Evolutionary conservation across 2,113 vertebrate genomes (phyloP).

Genomic region (Prunella himalayana): DNA sequence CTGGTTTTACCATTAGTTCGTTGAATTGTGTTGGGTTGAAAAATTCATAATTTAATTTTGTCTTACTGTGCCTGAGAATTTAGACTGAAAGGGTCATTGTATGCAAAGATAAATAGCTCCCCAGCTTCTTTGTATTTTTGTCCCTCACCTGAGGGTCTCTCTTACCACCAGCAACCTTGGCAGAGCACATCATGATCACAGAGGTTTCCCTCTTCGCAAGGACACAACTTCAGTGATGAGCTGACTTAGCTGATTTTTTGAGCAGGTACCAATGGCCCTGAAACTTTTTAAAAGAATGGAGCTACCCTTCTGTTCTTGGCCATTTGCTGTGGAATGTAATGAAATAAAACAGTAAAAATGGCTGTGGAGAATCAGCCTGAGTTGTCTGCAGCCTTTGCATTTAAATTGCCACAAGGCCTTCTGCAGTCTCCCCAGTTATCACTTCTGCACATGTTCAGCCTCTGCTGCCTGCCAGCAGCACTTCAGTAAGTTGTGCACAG

Average conservation of each 20-base stretch:
- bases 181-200: background rate
- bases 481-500: slow-evolving; percentile 35
- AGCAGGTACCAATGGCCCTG: background rate
- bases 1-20: background rate
- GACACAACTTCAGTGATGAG: background rate
- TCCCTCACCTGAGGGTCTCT: background rate
- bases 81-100: background rate
- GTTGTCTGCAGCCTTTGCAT: slow-evolving; percentile 21
- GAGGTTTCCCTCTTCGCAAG: background rate
- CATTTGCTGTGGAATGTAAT: background rate
- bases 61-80: background rate
- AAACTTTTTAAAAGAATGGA: background rate
- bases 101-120: background rate
- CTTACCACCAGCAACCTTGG: background rate
- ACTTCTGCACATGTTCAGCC: slow-evolving; percentile 46
- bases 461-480: slow-evolving; percentile 47
- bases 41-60: background rate
- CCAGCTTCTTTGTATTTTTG: background rate
- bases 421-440: slow-evolving; percentile 50
- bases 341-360: slow-evolving; percentile 1
- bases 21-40: background rate
- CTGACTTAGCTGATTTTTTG: background rate
- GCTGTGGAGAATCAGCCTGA: background rate
- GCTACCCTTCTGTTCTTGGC: background rate
- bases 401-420: slow-evolving; percentile 40